A percentile compares a stretch with the other conserved stretches of the same genome.
These are phyloP conservation scores for Aphelocoma coerulescens DNA, from an alignment of 2,113 vertebrate genomes.

Conservation along the genomic window DNA sequence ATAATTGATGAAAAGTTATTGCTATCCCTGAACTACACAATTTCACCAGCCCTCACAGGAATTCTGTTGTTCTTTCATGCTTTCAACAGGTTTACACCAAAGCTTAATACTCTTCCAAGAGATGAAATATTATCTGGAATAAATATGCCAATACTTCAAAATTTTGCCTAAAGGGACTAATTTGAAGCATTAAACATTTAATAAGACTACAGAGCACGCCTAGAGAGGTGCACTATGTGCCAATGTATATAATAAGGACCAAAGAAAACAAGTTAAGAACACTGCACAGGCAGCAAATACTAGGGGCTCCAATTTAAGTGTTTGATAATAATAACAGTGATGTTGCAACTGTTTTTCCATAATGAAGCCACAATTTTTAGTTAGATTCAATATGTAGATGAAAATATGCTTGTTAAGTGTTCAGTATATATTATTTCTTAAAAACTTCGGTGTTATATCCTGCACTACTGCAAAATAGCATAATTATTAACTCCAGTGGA, in stretches of 20 bases:
- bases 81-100: constrained; percentile 57
- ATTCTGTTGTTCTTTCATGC: constrained; percentile 40
- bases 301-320: background rate
- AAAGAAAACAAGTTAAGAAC: constrained; percentile 14
- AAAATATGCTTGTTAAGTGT: background rate
- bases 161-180: constrained; percentile 29
- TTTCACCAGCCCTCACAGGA: constrained; percentile 9
- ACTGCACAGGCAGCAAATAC: background rate
- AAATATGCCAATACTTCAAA: constrained; percentile 54
- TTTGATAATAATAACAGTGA: background rate
- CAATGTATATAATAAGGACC: background rate
- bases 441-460: background rate
- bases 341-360: background rate
- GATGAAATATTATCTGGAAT: constrained; percentile 52
- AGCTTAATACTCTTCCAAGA: constrained; percentile 57
- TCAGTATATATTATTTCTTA: background rate
- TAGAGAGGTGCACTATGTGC: background rate
- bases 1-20: background rate
- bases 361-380: background rate
- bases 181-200: constrained; percentile 1
- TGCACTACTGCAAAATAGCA: background rate
- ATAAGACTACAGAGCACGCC: background rate
- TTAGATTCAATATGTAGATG: background rate
- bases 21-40: background rate
- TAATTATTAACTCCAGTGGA: background rate